phyloP scores from a whole-genome alignment of 64 coral and sea anemone genomes.

The Pocillopora verrucosa region DNA sequence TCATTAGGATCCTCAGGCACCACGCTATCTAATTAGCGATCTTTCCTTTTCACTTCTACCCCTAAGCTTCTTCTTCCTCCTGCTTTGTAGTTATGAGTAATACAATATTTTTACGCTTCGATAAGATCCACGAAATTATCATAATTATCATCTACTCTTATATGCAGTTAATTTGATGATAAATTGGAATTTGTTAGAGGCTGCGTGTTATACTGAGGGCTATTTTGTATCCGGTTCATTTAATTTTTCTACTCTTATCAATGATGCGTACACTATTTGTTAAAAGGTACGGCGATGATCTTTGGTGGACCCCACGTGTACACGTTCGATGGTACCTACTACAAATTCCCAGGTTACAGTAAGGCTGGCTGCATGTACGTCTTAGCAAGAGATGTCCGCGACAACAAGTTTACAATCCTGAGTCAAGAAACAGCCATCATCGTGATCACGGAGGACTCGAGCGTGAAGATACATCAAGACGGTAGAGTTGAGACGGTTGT shows the following conservation, averaged over 20 bases:
- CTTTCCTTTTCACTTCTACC: too few relatives aligned
- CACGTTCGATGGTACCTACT: conserved; percentile 91
- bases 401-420: conserved; percentile 92
- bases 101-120: too few relatives aligned
- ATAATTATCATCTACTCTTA: too few relatives aligned
- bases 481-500: conserved; percentile 74
- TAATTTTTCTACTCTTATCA: neutral
- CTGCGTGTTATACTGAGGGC: too few relatives aligned
- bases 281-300: conserved; percentile 89
- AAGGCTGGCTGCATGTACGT: conserved; percentile 83
- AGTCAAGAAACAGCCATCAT: conserved; percentile 93
- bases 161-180: too few relatives aligned
- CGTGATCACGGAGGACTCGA: conserved; percentile 76
- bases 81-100: too few relatives aligned
- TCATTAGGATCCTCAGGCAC: too few relatives aligned
- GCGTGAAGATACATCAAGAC: conserved; percentile 79
- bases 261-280: neutral
- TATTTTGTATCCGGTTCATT: too few relatives aligned
- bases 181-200: too few relatives aligned
- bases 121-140: too few relatives aligned
- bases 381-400: conserved; percentile 78
- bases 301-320: conserved; percentile 90
- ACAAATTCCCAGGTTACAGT: conserved; percentile 89
- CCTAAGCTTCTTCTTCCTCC: too few relatives aligned
- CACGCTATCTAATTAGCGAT: too few relatives aligned